Conservation (phyloP, 1,140 invertebrate genomes). For the Formica selysi region DNA sequence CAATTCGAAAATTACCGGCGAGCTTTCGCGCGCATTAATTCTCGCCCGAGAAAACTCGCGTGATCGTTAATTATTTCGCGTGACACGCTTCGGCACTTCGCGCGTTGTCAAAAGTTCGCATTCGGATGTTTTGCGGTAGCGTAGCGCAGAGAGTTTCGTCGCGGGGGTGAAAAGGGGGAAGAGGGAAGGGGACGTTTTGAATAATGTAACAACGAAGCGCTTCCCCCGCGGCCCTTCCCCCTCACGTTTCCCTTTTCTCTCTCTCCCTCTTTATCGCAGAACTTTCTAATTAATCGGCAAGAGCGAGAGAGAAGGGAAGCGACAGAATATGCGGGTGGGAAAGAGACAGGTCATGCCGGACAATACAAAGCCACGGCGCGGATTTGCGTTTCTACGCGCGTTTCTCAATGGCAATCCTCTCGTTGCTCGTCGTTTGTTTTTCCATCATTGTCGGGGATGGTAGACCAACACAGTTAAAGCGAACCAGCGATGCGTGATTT, state of each 20-base stretch:
- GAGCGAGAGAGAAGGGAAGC: conserved; percentile 49
- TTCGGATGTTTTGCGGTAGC: conserved; percentile 80
- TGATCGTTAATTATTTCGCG: conserved; percentile 85
- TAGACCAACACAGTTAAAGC: conserved; percentile 43
- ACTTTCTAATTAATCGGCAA: conserved; percentile 86
- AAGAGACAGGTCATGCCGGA: conserved; percentile 75
- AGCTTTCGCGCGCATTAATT: conserved; percentile 63
- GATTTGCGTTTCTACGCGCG: conserved; percentile 79
- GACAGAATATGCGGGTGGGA: conserved; percentile 31
- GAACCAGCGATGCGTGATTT: conserved; percentile 41
- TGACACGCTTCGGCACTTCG: conserved; percentile 83
- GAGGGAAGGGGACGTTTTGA: conserved; percentile 75
- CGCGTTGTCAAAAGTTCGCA: conserved; percentile 84
- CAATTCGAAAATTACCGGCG: conserved; percentile 59
- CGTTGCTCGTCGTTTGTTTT: conserved; percentile 68
- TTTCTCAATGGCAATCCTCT: conserved; percentile 76
- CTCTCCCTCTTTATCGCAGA: conserved; percentile 73
- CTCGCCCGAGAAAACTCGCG: conserved; percentile 81
- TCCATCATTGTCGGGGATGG: conserved; percentile 53
- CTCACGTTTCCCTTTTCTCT: neutral
- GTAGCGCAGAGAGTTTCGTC: conserved; percentile 79
- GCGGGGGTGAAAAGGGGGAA: conserved; percentile 45
- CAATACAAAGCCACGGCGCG: conserved; percentile 79
- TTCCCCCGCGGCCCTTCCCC: conserved; percentile 11
- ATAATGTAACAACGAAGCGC: conserved; percentile 85